Base-by-base conservation (phyloP, 2,888 invertebrate genomes). In the Hypomecis punctinalis region DNA sequence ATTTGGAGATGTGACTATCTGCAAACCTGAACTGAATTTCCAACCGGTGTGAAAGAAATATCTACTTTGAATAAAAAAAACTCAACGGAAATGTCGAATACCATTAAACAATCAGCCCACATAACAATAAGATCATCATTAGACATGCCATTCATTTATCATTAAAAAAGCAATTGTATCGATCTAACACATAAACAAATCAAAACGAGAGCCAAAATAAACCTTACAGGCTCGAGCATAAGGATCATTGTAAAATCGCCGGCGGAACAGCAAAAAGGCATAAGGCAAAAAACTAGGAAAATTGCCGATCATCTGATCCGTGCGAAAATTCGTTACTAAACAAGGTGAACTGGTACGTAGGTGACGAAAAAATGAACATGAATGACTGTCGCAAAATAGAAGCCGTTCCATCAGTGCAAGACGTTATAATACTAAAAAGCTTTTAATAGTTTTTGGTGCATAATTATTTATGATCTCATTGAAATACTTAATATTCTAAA, bases 311-410 rank as follows among this genome's bases (percentile, higher is more conserved):
- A 83, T 81, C 77, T 79, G 77, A 75, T 76, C 64, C 86, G 86
- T 89, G 88, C 81, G 86, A 88, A 90, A 85, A 88, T 85, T 82
- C 90, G 89, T 91, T 90, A 86, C 68, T 66, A 55, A 68, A 76
- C 91, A 90, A 91, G 91, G 91, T 86, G 79, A 89, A 73, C 89
- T 0, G 57, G 83, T 85, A 76, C 71, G 84, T 79, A 78, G 80
- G 78, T 60, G 73, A 48, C 56, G 57, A 75, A 82, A 83, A 81
- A 82, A 49, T 8, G 10, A 11, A 23, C 52, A 52, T 42, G 47
- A 53, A 43, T 11, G 23, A 53, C 35, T 56, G 42, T 42, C 54
- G 40, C 35, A 57, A 35, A 47, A 45, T 35, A 9, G 5, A 11
- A 54, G 33, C 39, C 9, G 39, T 37, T 39, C 39, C 10, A 40